These are phyloP conservation scores for Enteromius unitaeniatus DNA, from an alignment of 2,797 vertebrate genomes.

Conservation along the genomic window DNA sequence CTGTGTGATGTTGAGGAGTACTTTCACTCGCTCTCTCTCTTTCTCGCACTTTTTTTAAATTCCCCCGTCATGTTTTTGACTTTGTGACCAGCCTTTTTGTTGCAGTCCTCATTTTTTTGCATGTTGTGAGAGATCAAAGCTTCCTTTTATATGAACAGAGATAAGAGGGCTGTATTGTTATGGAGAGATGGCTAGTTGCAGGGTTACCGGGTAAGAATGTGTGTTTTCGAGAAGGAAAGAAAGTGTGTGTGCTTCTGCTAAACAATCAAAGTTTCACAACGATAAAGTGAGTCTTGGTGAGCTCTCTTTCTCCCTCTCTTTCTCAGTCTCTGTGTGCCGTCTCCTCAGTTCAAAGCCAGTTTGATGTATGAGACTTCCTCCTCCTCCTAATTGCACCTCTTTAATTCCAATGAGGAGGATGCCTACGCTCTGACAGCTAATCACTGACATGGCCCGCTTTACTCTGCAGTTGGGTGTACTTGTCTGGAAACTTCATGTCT, in stretches of 20 bases:
- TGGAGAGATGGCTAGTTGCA: constrained; percentile 66
- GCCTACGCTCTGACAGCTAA: constrained; percentile 46
- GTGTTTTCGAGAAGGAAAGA: constrained; percentile 34
- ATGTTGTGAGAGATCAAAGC: constrained; percentile 36
- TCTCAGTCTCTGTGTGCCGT: constrained; percentile 13
- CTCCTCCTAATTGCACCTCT: constrained; percentile 57
- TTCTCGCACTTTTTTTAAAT: constrained; percentile 4
- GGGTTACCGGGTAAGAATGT: constrained; percentile 57
- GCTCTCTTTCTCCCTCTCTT: constrained; percentile 30
- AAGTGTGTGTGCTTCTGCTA: constrained; percentile 29
- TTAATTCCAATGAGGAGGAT: constrained; percentile 50
- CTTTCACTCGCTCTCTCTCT: constrained; percentile 8
- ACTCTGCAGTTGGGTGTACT: constrained; percentile 13
- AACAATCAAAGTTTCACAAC: constrained; percentile 44
- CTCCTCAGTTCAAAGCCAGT: constrained; percentile 56
- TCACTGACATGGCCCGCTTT: constrained; percentile 42
- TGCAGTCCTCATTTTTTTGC: constrained; percentile 48
- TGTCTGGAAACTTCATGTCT: constrained; percentile 43
- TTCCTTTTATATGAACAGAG: constrained; percentile 40
- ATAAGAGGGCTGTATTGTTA: constrained; percentile 65
- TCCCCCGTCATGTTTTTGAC: constrained; percentile 66
- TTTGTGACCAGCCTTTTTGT: constrained; percentile 75
- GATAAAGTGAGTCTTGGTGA: constrained; percentile 49
- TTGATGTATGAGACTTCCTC: constrained; percentile 59
- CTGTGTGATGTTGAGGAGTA: constrained; percentile 55